These are phyloP conservation scores for Orthonychiurus folsomi DNA, from an alignment of 2,888 invertebrate species.

Conservation along the genomic window DNA sequence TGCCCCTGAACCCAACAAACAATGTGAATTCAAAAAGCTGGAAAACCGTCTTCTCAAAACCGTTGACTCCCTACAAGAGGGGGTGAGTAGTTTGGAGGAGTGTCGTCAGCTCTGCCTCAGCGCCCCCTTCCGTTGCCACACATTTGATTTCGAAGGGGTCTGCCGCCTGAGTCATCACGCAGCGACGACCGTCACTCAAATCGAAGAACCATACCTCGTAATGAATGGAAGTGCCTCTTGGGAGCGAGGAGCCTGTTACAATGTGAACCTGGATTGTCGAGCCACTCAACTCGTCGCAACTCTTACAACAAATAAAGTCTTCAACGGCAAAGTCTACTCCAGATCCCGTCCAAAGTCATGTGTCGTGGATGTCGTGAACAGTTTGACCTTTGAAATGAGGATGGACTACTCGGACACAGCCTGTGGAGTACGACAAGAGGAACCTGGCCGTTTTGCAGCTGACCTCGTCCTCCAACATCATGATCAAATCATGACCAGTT, in stretches of 20 bases:
- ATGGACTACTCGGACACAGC: slow-evolving; percentile 46
- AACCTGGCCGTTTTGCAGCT: slow-evolving; percentile 44
- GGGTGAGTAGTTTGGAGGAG: slow-evolving; percentile 43
- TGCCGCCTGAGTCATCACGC: slow-evolving; percentile 47
- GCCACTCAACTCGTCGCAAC: slow-evolving; percentile 46
- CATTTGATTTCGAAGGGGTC: slow-evolving; percentile 46
- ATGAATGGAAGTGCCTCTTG: slow-evolving; percentile 44
- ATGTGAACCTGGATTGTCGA: slow-evolving; percentile 45
- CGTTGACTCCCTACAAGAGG: slow-evolving; percentile 44
- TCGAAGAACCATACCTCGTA: slow-evolving; percentile 45
- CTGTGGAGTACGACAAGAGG: slow-evolving; percentile 46
- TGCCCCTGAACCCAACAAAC: slow-evolving; percentile 43
- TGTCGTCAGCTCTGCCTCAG: slow-evolving; percentile 44
- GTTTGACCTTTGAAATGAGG: slow-evolving; percentile 45
- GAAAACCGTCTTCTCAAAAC: slow-evolving; percentile 43
- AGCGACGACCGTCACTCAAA: slow-evolving; percentile 43
- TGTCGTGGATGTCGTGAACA: slow-evolving; percentile 45
- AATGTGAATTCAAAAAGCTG: slow-evolving; percentile 44
- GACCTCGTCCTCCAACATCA: slow-evolving; percentile 48
- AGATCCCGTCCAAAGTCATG: slow-evolving; percentile 47
- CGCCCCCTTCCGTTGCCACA: slow-evolving; percentile 44
- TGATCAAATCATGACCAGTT: slow-evolving; percentile 46
- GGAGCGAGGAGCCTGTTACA: slow-evolving; percentile 47
- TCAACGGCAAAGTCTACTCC: slow-evolving; percentile 48
- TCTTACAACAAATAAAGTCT: slow-evolving; percentile 45